Evolutionary conservation across 2,797 vertebrate species (phyloP).

Genomic region (Diceros bicornis): DNA sequence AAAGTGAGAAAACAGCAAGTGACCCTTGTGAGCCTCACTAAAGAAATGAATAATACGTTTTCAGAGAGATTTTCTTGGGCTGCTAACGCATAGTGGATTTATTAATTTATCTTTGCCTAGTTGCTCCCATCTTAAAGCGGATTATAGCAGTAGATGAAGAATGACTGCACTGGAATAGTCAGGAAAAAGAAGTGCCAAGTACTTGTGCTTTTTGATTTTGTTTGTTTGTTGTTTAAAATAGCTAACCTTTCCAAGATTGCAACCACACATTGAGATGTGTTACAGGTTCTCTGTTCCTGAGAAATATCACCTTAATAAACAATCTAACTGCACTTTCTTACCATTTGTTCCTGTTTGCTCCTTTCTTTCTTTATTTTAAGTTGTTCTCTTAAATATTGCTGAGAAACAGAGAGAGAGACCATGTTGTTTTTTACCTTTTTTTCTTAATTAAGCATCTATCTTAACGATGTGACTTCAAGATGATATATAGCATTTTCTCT

Average conservation of each 20-base stretch:
- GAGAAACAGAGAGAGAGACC: neutral
- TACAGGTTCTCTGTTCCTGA: neutral
- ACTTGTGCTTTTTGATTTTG: neutral
- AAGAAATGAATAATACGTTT: neutral
- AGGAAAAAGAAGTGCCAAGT: neutral
- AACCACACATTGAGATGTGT: neutral
- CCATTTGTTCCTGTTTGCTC: neutral
- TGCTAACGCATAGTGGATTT: neutral
- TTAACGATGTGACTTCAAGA: constrained; percentile 75
- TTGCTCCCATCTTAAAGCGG: neutral
- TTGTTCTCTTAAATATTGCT: neutral
- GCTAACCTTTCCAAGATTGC: neutral
- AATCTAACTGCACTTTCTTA: neutral
- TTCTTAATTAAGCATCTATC: constrained; percentile 75
- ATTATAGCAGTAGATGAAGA: neutral
- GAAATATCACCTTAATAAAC: neutral
- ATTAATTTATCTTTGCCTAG: neutral
- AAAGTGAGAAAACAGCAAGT: neutral
- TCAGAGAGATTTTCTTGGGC: neutral
- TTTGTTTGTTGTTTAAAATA: neutral
- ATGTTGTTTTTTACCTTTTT: constrained; percentile 65
- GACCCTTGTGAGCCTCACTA: neutral
- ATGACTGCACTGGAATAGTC: neutral
- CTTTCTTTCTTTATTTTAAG: neutral
- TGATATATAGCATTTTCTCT: constrained; percentile 80